Evolutionary conservation across 2,888 invertebrate genomes (phyloP).

Genomic region (Caenorhabditis doughertyi): DNA sequence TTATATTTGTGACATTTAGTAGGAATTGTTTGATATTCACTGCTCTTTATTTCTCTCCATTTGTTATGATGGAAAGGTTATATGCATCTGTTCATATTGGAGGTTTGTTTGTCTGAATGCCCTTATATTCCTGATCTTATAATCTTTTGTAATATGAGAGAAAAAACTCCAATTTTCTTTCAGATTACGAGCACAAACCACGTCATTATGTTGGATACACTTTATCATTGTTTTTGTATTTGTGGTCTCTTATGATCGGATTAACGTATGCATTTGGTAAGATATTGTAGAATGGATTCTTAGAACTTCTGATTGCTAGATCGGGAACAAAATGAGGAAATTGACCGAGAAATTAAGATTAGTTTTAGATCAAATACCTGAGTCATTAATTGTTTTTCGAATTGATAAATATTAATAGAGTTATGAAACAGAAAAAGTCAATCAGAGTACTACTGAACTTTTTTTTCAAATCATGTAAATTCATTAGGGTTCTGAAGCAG

Average conservation of each 20-base stretch:
- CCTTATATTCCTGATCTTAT: too few relatives aligned
- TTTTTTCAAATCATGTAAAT: too few relatives aligned
- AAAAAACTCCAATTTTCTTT: background rate
- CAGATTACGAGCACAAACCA: constrained; percentile 68
- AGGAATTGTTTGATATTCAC: constrained; percentile 64
- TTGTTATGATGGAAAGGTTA: constrained; percentile 66
- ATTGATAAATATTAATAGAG: too few relatives aligned
- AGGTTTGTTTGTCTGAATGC: constrained; percentile 17
- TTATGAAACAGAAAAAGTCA: too few relatives aligned
- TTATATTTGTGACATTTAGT: constrained; percentile 54
- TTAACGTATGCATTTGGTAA: constrained; percentile 53
- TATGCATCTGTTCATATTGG: constrained; percentile 64
- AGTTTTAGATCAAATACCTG: too few relatives aligned
- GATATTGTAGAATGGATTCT: background rate
- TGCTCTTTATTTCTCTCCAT: constrained; percentile 66
- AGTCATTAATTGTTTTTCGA: too few relatives aligned
- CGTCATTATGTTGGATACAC: constrained; percentile 64
- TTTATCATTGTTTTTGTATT: constrained; percentile 57
- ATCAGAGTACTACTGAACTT: too few relatives aligned
- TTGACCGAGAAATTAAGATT: too few relatives aligned
- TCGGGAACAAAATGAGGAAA: too few relatives aligned
- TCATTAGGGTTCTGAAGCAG: too few relatives aligned
- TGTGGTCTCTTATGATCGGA: constrained; percentile 55
- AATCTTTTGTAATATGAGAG: too few relatives aligned
- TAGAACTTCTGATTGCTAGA: too few relatives aligned